Percentiles rank a stretch among this genome's conserved stretches.
These are phyloP conservation scores for Adelges cooleyi DNA, from an alignment of 1,140 invertebrate species.

Conservation along the genomic window DNA sequence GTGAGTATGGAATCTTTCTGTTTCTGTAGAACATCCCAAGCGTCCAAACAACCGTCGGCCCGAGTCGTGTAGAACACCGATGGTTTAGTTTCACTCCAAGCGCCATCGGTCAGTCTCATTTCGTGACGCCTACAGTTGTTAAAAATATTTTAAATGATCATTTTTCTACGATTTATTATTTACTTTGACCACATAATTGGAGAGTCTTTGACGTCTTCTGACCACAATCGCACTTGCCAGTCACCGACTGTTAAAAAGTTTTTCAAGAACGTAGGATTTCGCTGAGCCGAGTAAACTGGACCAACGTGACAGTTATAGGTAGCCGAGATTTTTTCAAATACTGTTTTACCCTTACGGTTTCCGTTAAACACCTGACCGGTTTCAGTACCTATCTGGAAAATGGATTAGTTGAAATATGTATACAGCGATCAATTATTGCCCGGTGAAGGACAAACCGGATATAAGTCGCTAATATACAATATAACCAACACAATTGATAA, in stretches of 20 bases:
- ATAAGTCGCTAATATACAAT: too few relatives aligned
- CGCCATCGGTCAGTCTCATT: slow-evolving; percentile 63
- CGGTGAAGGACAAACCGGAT: too few relatives aligned
- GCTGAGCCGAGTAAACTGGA: slow-evolving; percentile 46
- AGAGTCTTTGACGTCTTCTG: slow-evolving; percentile 51
- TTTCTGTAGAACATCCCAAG: slow-evolving; percentile 80
- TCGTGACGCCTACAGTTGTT: slow-evolving; percentile 43
- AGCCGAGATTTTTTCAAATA: slow-evolving; percentile 42
- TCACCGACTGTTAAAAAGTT: slow-evolving; percentile 54
- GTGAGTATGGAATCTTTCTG: slow-evolving; percentile 72
- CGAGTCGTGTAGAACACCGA: slow-evolving; percentile 80
- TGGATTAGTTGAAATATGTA: too few relatives aligned
- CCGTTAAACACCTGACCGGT: slow-evolving; percentile 42
- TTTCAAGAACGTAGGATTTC: slow-evolving; percentile 50
- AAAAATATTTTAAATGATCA: too few relatives aligned
- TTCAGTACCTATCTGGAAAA: slow-evolving; percentile 43
- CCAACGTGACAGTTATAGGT: slow-evolving; percentile 48
- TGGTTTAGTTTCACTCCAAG: slow-evolving; percentile 80
- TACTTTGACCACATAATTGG: slow-evolving; percentile 48
- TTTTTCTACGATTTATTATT: too few relatives aligned
- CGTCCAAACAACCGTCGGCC: slow-evolving; percentile 75
- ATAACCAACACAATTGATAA: too few relatives aligned
- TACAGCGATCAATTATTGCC: too few relatives aligned
- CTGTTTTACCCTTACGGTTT: slow-evolving; percentile 47
- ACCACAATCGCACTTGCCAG: slow-evolving; percentile 51